phyloP scores from a whole-genome alignment of 92 coral and sea anemone genomes.

The Siderastrea radians region DNA sequence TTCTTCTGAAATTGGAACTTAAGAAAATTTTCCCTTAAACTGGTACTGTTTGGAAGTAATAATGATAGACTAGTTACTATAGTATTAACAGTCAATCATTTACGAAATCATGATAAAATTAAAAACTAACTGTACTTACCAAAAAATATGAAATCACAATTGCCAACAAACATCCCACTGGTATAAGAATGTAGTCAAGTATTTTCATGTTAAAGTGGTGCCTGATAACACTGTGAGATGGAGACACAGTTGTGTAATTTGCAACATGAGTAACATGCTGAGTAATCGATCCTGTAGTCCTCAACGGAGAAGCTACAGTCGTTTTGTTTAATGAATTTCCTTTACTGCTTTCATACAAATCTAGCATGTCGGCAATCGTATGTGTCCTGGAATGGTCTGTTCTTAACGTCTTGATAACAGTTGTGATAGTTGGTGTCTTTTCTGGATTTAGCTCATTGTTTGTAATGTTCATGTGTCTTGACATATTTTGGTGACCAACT shows the following conservation, averaged over 20 bases:
- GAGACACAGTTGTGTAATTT: slow-evolving; percentile 40
- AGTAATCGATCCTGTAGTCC: background rate
- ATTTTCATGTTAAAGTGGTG: slow-evolving; percentile 46
- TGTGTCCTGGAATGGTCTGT: background rate
- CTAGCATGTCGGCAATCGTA: background rate
- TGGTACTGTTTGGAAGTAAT: too few relatives aligned
- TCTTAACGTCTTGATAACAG: background rate
- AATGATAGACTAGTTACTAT: too few relatives aligned
- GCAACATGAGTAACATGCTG: background rate
- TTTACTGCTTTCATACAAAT: background rate
- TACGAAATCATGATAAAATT: background rate
- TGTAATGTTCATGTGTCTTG: slow-evolving; percentile 21
- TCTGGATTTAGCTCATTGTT: slow-evolving; percentile 21
- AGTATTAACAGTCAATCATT: too few relatives aligned
- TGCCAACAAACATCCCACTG: slow-evolving; percentile 64
- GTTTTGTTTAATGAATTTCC: background rate
- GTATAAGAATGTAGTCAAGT: slow-evolving; percentile 72
- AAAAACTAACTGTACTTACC: slow-evolving; percentile 46
- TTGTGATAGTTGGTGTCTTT: background rate
- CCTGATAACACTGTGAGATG: slow-evolving; percentile 5
- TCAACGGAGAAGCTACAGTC: background rate
- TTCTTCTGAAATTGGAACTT: too few relatives aligned
- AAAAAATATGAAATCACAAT: slow-evolving; percentile 38
- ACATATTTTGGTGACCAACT: background rate
- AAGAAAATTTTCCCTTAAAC: too few relatives aligned